A percentile compares a stretch with the other conserved stretches of the same genome.
Conservation (phyloP, 2,113 vertebrate genomes). For the Burhinus oedicnemus region DNA sequence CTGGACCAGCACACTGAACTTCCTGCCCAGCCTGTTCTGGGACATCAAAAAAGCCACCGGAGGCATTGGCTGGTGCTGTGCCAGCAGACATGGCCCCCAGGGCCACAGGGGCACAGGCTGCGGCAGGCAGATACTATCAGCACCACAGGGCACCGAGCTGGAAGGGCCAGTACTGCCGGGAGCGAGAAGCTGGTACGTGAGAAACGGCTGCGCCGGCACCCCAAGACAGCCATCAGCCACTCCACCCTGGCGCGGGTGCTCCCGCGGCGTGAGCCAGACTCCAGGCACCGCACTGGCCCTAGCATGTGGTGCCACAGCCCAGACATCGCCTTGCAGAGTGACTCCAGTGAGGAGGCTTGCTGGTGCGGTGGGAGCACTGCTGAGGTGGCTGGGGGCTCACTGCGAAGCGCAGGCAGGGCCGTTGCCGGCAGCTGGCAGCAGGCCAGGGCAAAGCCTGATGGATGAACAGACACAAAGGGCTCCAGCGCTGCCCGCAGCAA, state of each 20-base stretch:
- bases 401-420: not conserved
- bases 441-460: not conserved
- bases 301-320: not conserved
- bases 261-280: accelerated
- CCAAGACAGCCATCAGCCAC: accelerated
- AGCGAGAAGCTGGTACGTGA: not conserved
- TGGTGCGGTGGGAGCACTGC: accelerated
- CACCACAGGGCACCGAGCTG: not conserved
- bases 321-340: accelerated
- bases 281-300: not conserved
- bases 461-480: not conserved
- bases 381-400: not conserved
- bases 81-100: not conserved
- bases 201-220: accelerated
- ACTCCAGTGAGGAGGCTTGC: accelerated
- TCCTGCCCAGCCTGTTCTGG: conserved; percentile 29
- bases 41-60: conserved; percentile 22
- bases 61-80: not conserved
- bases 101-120: not conserved
- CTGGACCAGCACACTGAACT: not conserved
- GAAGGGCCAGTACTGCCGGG: not conserved
- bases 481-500: not conserved
- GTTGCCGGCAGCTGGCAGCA: not conserved
- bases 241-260: accelerated
- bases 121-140: not conserved